Evolutionary conservation across 1,140 invertebrate genomes (phyloP).

Genomic region (Rhopalosiphum padi): DNA sequence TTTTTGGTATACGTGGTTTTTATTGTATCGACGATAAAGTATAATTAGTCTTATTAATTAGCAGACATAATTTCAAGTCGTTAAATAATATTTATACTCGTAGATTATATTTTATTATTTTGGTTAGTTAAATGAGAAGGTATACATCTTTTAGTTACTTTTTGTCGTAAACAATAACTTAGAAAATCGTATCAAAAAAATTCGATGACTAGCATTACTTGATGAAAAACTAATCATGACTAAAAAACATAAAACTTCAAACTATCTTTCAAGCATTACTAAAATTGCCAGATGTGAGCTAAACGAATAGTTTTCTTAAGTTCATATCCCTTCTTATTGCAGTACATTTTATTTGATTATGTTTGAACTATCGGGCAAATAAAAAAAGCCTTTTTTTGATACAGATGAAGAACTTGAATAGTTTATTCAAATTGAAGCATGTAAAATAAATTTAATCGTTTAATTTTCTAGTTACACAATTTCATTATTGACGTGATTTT

Average conservation of each 20-base stretch:
- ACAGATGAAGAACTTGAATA: not conserved
- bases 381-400: not conserved
- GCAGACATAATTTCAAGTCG: not conserved
- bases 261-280: not conserved
- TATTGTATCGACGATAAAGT: not conserved
- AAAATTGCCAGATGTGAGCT: conserved; percentile 1
- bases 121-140: not conserved
- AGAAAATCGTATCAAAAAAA: not conserved
- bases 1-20: not conserved
- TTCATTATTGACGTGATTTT: not conserved
- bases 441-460: not conserved
- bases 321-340: not conserved
- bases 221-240: conserved; percentile 15
- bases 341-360: conserved; percentile 13
- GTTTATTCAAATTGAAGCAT: not conserved
- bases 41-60: not conserved
- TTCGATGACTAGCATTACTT: conserved; percentile 10
- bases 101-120: not conserved
- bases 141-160: not conserved
- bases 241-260: conserved; percentile 1
- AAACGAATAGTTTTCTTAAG: conserved; percentile 8
- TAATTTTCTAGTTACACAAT: not conserved
- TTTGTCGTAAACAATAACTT: not conserved
- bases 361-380: not conserved
- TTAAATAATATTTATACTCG: not conserved